A percentile compares a stretch with the other conserved stretches of the same genome.
phyloP scores from a whole-genome alignment of 2,888 invertebrate genomes.

The Drosophila barbarae region DNA sequence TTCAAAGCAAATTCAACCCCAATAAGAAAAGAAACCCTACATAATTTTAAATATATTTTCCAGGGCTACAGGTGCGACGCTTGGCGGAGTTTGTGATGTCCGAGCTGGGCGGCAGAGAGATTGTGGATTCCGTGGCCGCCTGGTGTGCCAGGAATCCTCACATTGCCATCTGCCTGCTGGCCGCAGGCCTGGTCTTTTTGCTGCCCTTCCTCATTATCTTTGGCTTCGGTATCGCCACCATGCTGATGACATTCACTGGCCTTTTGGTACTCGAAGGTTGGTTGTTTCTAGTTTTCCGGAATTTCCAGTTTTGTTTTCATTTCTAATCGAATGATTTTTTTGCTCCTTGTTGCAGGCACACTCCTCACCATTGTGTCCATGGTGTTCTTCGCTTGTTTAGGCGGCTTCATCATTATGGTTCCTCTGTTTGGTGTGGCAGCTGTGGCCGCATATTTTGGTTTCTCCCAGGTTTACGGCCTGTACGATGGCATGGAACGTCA shows the following conservation, averaged over 20 bases:
- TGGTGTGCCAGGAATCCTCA: constrained; percentile 72
- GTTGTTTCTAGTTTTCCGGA: neutral
- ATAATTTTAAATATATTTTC: neutral
- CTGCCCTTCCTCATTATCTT: constrained; percentile 76
- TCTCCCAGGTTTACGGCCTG: constrained; percentile 72
- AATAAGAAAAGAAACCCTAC: neutral
- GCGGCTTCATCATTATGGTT: constrained; percentile 65
- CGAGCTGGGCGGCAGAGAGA: constrained; percentile 67
- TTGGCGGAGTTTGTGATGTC: constrained; percentile 47
- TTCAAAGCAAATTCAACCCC: neutral
- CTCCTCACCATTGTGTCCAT: constrained; percentile 76
- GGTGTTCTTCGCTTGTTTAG: constrained; percentile 74
- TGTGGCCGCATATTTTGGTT: constrained; percentile 76
- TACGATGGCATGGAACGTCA: constrained; percentile 62
- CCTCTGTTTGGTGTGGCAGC: constrained; percentile 65
- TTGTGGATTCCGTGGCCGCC: constrained; percentile 50
- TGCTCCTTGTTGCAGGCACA: constrained; percentile 66
- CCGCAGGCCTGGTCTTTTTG: constrained; percentile 57
- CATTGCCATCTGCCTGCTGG: constrained; percentile 59
- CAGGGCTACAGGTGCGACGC: constrained; percentile 61
- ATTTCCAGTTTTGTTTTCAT: neutral
- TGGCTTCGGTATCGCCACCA: constrained; percentile 74
- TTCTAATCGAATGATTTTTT: neutral
- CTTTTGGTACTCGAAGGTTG: constrained; percentile 78
- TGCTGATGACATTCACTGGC: constrained; percentile 77